A percentile compares a stretch with the other conserved stretches of the same genome.
Evolutionary conservation across 2,113 vertebrate genomes (phyloP).

Genomic region (Malurus elegans): DNA sequence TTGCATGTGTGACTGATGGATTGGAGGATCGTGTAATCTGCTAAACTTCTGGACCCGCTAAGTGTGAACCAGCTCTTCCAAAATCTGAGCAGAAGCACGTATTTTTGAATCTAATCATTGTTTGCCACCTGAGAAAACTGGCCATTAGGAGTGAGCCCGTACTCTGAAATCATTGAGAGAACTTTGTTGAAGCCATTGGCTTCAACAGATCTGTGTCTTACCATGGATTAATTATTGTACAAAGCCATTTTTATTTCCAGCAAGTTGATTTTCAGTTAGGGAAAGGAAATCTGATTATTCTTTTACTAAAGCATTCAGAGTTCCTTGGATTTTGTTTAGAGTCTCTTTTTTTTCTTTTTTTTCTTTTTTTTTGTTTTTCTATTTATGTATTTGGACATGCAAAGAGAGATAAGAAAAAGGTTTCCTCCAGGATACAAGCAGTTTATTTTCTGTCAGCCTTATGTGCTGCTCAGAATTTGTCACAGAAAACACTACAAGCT

Average conservation of each 20-base stretch:
- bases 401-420: neutral
- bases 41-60: neutral
- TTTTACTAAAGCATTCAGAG: neutral
- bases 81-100: neutral
- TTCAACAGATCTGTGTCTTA: neutral
- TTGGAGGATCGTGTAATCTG: neutral
- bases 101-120: neutral
- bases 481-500: neutral
- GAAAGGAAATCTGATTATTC: neutral
- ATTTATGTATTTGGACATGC: neutral
- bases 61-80: neutral
- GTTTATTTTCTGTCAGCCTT: neutral
- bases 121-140: neutral
- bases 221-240: neutral
- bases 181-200: neutral
- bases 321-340: neutral
- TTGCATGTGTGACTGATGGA: neutral
- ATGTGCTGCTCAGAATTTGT: neutral
- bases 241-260: neutral
- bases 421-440: neutral
- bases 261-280: neutral
- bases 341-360: neutral
- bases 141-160: neutral
- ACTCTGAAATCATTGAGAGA: neutral
- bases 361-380: neutral